Evolutionary conservation across 1,140 invertebrate species (phyloP).

Genomic region (Platorchestia sp.): DNA sequence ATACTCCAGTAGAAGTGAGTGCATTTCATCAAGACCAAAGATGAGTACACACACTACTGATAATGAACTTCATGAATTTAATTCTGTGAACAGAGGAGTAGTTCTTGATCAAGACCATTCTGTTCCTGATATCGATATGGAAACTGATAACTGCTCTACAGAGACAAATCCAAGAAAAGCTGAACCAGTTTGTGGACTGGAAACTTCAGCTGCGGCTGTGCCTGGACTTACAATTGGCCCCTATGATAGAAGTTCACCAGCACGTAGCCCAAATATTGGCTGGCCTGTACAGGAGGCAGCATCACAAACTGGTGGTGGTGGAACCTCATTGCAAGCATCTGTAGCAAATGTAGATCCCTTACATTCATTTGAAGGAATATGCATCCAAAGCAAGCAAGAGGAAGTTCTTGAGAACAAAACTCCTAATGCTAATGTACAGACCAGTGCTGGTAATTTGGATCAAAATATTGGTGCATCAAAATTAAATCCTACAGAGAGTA

Average conservation of each 20-base stretch:
- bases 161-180: neutral
- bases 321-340: neutral
- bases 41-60: neutral
- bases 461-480: too few species aligned
- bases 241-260: neutral
- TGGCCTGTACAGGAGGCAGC: neutral
- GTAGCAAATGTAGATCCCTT: neutral
- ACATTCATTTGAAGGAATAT: neutral
- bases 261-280: neutral
- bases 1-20: neutral
- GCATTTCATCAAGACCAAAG: neutral
- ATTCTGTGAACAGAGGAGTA: neutral
- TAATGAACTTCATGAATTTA: neutral
- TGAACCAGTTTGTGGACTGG: neutral
- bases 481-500: neutral
- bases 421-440: neutral
- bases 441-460: neutral
- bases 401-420: neutral
- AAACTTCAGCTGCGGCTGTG: neutral
- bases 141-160: neutral
- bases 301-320: neutral
- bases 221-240: neutral
- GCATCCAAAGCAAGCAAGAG: neutral
- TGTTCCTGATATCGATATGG: neutral
- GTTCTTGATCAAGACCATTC: neutral